phyloP scores from a whole-genome alignment of 2,888 invertebrate genomes.

The Anodontia alba region DNA sequence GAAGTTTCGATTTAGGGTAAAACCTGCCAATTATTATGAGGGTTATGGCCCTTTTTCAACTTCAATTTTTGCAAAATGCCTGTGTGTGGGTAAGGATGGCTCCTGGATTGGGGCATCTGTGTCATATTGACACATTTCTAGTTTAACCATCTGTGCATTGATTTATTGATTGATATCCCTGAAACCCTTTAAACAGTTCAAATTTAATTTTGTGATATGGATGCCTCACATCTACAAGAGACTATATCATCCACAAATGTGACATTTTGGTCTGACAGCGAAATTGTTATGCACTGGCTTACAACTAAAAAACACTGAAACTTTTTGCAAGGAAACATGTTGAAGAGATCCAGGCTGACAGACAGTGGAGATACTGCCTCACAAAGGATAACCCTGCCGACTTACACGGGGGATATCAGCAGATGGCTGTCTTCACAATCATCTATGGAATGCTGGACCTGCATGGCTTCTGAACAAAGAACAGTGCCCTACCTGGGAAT shows the following conservation, averaged over 20 bases:
- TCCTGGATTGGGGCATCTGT: too few relatives aligned
- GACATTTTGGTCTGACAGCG: conserved; percentile 22
- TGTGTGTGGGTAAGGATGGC: too few relatives aligned
- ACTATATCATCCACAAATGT: not conserved
- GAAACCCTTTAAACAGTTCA: too few relatives aligned
- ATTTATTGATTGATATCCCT: too few relatives aligned
- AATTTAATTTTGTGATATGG: too few relatives aligned
- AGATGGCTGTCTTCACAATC: not conserved
- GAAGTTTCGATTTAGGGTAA: too few relatives aligned
- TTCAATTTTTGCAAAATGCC: too few relatives aligned
- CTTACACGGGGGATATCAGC: conserved; percentile 18
- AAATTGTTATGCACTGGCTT: conserved; percentile 22
- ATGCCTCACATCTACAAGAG: conserved; percentile 4
- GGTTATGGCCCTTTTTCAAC: too few relatives aligned
- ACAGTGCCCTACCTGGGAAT: not conserved
- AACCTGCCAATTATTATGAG: too few relatives aligned
- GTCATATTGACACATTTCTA: too few relatives aligned
- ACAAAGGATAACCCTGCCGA: conserved; percentile 8
- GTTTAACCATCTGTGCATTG: too few relatives aligned
- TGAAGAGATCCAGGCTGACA: conserved; percentile 5
- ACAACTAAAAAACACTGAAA: not conserved
- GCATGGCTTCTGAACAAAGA: not conserved
- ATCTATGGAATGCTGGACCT: conserved; percentile 5
- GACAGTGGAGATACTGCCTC: conserved; percentile 17
- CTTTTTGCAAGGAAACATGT: not conserved